Evolutionary conservation across 1,140 invertebrate genomes (phyloP), one percentile per base, ranked within the genome.

Genomic region (Hyposmocoma kahamanoa): DNA sequence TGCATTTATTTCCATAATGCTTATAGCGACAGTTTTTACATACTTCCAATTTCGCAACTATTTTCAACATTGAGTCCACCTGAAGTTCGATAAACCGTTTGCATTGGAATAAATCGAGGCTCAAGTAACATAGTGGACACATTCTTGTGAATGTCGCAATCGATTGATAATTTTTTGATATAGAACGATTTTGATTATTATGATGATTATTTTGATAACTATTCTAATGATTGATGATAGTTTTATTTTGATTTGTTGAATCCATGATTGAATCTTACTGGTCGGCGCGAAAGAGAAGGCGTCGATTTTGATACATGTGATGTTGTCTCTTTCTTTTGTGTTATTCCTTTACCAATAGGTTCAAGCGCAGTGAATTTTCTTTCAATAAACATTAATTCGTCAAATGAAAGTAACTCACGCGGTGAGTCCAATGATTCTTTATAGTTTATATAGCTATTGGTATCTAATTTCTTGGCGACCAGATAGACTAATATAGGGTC

Each of bases 71-170:
- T 3, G 3, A 2, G 13, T 47, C 20, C 4, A 22, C 3, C 5
- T 32, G 13, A 28, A 38, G 5, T 38, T 47, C 32, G 10, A 48
- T 17, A 48, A 41, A 48, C 38, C 42, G 39, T 41, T 26, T 18
- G 13, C 46, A 48, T 20, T 39, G 38, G 19, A 18, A 46, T 17
- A 48, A 26, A 26, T 26, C 24, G 11, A 6, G 24, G 11, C 11
- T 26, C 11, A 11, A 26, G 5, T 26, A 11, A 11, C 24, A 26
- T 26, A 26, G 24, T 6, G 24, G 24, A 11, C 24, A 26, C 11
- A 6, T 26, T 6, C 24, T 5, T 26, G 24, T 26, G 11, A 26
- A 26, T 26, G 24, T 26, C 24, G 24, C 24, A 26, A 26, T 26
- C 24, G 24, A 5, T 26, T 26, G 24, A 26, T 26, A 26, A 26